Evolutionary conservation across 2,888 invertebrate genomes (phyloP).

Genomic region (Papilio protenor): DNA sequence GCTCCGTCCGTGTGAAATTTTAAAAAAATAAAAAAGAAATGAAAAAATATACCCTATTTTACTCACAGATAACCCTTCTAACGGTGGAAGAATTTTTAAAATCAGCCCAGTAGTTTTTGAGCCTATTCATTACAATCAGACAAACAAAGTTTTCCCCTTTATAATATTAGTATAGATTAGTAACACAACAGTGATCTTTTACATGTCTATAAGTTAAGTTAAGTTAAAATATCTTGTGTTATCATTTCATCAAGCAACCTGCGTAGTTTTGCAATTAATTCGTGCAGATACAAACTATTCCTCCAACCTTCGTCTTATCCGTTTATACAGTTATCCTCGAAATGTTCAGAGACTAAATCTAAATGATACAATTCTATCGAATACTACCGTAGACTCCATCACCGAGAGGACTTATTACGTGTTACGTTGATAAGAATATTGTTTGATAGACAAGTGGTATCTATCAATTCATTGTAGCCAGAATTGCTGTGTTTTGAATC

Average conservation of each 20-base stretch:
- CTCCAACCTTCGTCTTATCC: slow-evolving; percentile 34
- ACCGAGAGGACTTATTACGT: slow-evolving; percentile 28
- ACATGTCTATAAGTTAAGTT: background rate
- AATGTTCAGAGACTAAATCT: slow-evolving; percentile 37
- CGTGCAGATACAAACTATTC: slow-evolving; percentile 27
- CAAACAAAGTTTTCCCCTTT: too few species aligned
- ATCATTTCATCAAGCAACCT: slow-evolving; percentile 16
- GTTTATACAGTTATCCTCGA: slow-evolving; percentile 37
- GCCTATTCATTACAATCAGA: too few species aligned
- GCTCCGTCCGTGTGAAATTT: too few species aligned
- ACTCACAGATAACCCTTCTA: too few species aligned
- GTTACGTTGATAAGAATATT: slow-evolving; percentile 5
- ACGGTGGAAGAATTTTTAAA: too few species aligned
- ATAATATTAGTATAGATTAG: too few species aligned
- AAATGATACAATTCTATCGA: slow-evolving; percentile 42
- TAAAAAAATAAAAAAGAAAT: too few species aligned
- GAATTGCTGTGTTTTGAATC: too few species aligned
- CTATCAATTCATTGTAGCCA: background rate
- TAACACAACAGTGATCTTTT: background rate
- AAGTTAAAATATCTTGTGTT: background rate
- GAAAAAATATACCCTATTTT: too few species aligned
- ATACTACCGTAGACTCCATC: slow-evolving; percentile 10
- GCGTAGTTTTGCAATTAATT: slow-evolving; percentile 30
- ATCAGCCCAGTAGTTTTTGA: too few species aligned
- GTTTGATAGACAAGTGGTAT: background rate